phyloP scores from a whole-genome alignment of 2,797 vertebrate genomes.

The Sorex maritimensis region DNA sequence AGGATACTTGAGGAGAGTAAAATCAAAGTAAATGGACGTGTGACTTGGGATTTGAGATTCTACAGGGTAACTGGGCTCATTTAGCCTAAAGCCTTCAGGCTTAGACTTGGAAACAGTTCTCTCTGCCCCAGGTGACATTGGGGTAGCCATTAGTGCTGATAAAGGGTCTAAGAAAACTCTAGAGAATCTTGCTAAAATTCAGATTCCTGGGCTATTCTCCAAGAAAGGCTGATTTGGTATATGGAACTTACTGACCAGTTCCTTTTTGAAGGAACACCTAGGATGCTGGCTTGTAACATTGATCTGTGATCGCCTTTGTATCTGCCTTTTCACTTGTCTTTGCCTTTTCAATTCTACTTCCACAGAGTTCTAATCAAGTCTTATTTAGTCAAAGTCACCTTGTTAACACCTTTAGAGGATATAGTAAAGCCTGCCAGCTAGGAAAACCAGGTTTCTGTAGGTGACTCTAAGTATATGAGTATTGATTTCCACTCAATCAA shows the following conservation, averaged over 20 bases:
- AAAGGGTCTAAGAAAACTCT: neutral
- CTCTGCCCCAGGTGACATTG: too few relatives aligned
- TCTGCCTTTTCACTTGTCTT: neutral
- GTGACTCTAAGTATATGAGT: neutral
- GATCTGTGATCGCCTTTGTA: neutral
- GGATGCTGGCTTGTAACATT: neutral
- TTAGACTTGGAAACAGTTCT: neutral
- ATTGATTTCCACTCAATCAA: neutral
- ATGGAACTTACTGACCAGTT: neutral
- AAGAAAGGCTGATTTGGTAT: neutral
- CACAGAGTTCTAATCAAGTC: neutral
- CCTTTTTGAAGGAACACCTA: neutral
- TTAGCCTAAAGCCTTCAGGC: neutral
- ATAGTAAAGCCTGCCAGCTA: neutral
- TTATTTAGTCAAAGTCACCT: neutral
- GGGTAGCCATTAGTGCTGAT: neutral
- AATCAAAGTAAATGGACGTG: neutral
- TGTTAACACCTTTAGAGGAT: neutral
- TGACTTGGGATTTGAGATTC: neutral
- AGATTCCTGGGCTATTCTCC: neutral
- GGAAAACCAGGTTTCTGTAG: neutral
- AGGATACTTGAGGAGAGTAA: neutral
- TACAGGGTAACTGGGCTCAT: neutral
- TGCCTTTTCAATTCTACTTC: neutral
- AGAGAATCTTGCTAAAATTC: conserved; percentile 9